A percentile compares a stretch with the other conserved stretches of the same genome.
Evolutionary conservation across 64 coral and sea anemone species (phyloP).

Genomic region (Astreopora myriophthalma): DNA sequence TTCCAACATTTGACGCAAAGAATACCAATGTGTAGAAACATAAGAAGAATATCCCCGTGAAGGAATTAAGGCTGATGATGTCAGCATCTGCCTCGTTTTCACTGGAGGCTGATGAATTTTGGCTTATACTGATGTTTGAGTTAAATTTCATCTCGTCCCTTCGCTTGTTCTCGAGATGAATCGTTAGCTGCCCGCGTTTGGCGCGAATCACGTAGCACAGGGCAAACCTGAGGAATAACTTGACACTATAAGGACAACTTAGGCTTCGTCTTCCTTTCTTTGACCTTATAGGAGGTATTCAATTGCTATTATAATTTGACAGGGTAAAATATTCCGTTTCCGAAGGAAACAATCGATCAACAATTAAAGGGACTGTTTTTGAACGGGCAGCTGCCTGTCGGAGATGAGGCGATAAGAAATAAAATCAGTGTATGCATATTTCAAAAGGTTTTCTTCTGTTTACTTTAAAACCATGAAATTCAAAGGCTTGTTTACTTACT

Average conservation of each 20-base stretch:
- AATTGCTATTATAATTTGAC: not conserved
- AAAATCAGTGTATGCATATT: not conserved
- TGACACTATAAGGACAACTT: not conserved
- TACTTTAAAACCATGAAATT: not conserved
- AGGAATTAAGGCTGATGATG: slow-evolving; percentile 32
- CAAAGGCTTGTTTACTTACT: not conserved
- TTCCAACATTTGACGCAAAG: slow-evolving; percentile 57
- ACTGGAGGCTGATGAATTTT: not conserved
- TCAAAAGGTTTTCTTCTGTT: not conserved
- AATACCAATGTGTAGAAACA: slow-evolving; percentile 69
- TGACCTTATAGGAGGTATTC: not conserved
- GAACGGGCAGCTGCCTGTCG: not conserved
- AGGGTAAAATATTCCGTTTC: not conserved
- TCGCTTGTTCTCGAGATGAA: not conserved
- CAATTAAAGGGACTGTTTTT: not conserved
- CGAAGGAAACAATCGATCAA: not conserved
- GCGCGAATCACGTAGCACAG: not conserved
- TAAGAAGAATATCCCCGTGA: slow-evolving; percentile 51
- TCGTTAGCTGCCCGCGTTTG: not conserved
- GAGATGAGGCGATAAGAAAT: not conserved
- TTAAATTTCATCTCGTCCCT: not conserved
- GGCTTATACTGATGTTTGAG: not conserved
- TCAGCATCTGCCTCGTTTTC: not conserved
- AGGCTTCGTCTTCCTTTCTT: not conserved
- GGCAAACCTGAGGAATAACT: not conserved